Conservation (phyloP, 2,113 vertebrate species). For the Polypterus senegalus region DNA sequence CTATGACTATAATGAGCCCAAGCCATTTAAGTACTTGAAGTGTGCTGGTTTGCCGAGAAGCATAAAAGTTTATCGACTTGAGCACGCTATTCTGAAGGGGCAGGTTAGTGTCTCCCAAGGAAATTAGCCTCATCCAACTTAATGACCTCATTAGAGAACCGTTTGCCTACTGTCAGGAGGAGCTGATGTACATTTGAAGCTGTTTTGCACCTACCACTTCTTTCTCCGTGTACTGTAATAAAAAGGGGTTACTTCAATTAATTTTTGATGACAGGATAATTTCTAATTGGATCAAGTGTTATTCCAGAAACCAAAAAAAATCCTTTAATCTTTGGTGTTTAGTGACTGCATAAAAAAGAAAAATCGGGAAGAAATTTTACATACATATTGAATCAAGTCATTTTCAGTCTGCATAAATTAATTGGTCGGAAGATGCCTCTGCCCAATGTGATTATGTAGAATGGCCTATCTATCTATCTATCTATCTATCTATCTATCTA, state of each 20-base stretch:
- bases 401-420: too few relatives aligned
- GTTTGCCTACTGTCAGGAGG: slow-evolving; percentile 20
- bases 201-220: slow-evolving; percentile 20
- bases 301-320: background rate
- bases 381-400: too few relatives aligned
- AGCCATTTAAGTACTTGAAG: slow-evolving; percentile 40
- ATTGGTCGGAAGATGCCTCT: too few relatives aligned
- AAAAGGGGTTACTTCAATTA: slow-evolving; percentile 10
- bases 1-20: slow-evolving; percentile 36
- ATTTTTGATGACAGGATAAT: slow-evolving; percentile 16
- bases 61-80: slow-evolving; percentile 55
- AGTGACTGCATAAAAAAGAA: too few relatives aligned
- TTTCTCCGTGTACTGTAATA: slow-evolving; percentile 8
- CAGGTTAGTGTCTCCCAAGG: slow-evolving; percentile 43
- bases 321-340: too few relatives aligned
- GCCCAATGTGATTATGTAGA: too few relatives aligned
- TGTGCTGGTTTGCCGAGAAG: slow-evolving; percentile 31
- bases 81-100: slow-evolving; percentile 29
- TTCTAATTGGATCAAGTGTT: slow-evolving; percentile 9
- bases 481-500: too few relatives aligned
- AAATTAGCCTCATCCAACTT: slow-evolving; percentile 44
- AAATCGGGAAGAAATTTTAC: too few relatives aligned
- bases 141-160: slow-evolving; percentile 45
- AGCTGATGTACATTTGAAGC: slow-evolving; percentile 20
- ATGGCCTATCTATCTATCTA: too few relatives aligned